Conservation (phyloP, 1,140 invertebrate species). For the Lepidotrigona ventralis region DNA sequence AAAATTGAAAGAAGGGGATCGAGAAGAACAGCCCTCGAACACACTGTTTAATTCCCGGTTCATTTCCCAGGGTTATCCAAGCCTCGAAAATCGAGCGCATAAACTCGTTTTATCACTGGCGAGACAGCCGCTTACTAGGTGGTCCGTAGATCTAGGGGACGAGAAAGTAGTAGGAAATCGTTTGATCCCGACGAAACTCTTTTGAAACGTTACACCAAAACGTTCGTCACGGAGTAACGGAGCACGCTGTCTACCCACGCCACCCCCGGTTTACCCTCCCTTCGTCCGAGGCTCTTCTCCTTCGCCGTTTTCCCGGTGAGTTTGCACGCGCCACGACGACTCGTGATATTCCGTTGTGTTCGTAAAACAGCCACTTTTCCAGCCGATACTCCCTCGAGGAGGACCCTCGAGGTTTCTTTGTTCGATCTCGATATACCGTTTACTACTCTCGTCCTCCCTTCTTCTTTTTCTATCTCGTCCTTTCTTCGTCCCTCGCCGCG, state of each 20-base stretch:
- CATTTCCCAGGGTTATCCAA: not conserved
- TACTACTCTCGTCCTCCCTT: conserved; percentile 24
- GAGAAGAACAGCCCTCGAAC: not conserved
- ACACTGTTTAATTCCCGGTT: not conserved
- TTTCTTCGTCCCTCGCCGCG: not conserved
- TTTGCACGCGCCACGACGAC: conserved; percentile 52
- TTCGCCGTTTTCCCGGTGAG: conserved; percentile 22
- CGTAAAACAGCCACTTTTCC: conserved; percentile 72
- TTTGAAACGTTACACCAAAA: conserved; percentile 23
- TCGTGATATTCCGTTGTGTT: conserved; percentile 60
- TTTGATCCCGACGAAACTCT: conserved; percentile 38
- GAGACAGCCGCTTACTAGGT: not conserved
- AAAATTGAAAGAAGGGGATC: not conserved
- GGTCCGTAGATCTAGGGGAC: too few relatives aligned
- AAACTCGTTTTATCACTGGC: conserved; percentile 13
- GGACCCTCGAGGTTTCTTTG: conserved; percentile 69
- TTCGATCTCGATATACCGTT: conserved; percentile 56
- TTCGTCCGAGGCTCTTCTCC: not conserved
- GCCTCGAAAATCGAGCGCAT: not conserved
- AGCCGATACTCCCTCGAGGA: conserved; percentile 46
- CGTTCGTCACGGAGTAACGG: conserved; percentile 17
- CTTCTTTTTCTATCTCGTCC: not conserved
- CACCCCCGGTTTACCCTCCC: too few relatives aligned
- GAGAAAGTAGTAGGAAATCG: not conserved
- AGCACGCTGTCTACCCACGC: not conserved